phyloP scores from a whole-genome alignment of 2,113 vertebrate species.

The Esox niger region DNA sequence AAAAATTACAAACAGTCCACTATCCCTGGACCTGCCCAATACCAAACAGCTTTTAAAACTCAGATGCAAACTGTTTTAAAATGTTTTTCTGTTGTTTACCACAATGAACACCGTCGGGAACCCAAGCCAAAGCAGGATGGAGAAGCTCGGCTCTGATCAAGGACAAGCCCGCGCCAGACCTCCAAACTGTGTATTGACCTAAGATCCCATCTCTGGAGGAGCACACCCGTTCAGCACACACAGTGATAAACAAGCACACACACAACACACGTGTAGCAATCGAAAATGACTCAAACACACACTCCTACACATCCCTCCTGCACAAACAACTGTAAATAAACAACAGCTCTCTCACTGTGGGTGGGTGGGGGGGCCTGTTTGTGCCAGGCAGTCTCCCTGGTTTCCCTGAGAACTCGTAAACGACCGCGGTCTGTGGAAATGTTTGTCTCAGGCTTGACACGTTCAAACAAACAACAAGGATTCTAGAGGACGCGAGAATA shows the following conservation, averaged over 20 bases:
- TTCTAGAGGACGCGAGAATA: conserved; percentile 34
- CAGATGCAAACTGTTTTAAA: too few relatives aligned
- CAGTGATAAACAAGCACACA: conserved; percentile 15
- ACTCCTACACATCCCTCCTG: too few relatives aligned
- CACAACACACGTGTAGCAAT: not conserved
- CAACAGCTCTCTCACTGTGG: not conserved
- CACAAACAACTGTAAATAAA: conserved; percentile 15
- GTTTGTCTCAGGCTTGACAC: conserved; percentile 25
- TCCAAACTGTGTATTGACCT: conserved; percentile 45
- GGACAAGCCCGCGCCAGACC: not conserved
- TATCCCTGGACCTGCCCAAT: too few relatives aligned
- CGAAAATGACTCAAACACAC: too few relatives aligned
- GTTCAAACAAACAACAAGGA: conserved; percentile 52
- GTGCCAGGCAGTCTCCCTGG: conserved; percentile 18
- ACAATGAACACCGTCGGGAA: too few relatives aligned
- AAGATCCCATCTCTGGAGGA: conserved; percentile 60
- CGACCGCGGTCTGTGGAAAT: conserved; percentile 29
- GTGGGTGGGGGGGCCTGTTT: too few relatives aligned
- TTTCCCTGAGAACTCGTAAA: conserved; percentile 28
- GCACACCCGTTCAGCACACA: conserved; percentile 64
- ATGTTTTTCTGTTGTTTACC: too few relatives aligned
- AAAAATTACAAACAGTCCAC: too few relatives aligned
- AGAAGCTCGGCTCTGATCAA: too few relatives aligned
- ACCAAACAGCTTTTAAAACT: not conserved
- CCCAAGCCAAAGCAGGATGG: too few relatives aligned